Base-by-base conservation (phyloP, 2,888 invertebrate genomes). In the Arctia plantaginis region DNA sequence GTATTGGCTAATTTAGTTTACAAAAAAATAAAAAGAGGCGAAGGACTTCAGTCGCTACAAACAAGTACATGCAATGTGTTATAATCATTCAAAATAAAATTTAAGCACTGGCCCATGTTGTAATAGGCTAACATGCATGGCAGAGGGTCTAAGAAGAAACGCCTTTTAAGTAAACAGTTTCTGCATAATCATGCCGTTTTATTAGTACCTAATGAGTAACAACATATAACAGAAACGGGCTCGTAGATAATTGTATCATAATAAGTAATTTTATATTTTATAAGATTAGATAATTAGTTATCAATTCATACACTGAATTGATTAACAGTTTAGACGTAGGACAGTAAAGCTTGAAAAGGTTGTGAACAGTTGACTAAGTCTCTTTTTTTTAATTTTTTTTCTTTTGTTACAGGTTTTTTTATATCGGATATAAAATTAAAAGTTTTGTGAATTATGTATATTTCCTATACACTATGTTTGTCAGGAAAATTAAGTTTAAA, bases 11-110 rank as follows among this genome's bases (percentile, higher is more conserved):
- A 51, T 41, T 65, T 33, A 12, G 15, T 64, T 72, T 7, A 12
- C 66, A 35, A 65, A 47, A 55, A 33, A 39, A 68, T 51, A 33
- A 6, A 51, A 81, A 86, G 88, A 89, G 91, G 90, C 90, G 89
- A 85, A 87, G 84, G 87, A 87, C 89, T 90, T 90, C 87, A 80
- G 80, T 84, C 83, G 78, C 82, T 87, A 89, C 82, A 82, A 82
- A 92, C 89, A 93, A 85, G 85, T 87, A 90, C 94, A 94, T 94
- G 94, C 94, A 92, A 91, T 91, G 90, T 88, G 85, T 85, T 89
- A 89, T 88, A 89, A 86, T 88, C 87, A 92, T 90, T 90, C 89
- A 90, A 91, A 91, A 89, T 87, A 87, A 80, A 87, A 85, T 88
- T 89, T 86, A 85, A 93, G 84, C 84, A 78, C 77, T 77, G 79